Conservation (phyloP, 1,140 invertebrate genomes). For the Diorhabda carinulata region DNA sequence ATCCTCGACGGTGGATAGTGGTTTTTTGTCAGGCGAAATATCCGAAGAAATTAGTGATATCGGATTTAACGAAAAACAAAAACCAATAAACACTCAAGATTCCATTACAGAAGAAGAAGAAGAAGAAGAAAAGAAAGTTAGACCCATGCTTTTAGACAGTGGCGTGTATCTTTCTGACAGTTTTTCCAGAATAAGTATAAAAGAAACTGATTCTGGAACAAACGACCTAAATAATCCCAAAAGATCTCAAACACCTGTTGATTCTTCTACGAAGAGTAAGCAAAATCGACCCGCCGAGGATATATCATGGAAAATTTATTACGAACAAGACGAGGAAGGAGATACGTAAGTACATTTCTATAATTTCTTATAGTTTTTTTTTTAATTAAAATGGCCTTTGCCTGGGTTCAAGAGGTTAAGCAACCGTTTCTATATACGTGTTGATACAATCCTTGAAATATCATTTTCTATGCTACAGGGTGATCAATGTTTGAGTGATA, state of each 20-base stretch:
- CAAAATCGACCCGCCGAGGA: conserved; percentile 23
- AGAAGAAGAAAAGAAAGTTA: conserved; percentile 33
- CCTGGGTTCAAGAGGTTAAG: conserved; percentile 4
- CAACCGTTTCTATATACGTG: background rate
- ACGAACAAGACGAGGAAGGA: conserved; percentile 64
- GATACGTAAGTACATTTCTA: conserved; percentile 61
- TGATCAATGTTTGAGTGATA: too few species aligned
- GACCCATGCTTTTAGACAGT: conserved; percentile 27
- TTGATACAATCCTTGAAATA: background rate
- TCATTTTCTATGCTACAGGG: too few species aligned
- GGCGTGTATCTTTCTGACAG: conserved; percentile 53
- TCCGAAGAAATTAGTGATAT: conserved; percentile 17
- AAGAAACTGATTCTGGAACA: conserved; percentile 36
- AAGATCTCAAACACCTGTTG: conserved; percentile 33
- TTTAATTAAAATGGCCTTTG: conserved; percentile 16
- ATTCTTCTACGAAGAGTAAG: conserved; percentile 21
- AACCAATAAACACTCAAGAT: background rate
- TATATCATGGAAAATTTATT: conserved; percentile 56
- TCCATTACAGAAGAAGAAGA: conserved; percentile 16
- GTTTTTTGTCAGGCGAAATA: conserved; percentile 55
- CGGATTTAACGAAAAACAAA: background rate
- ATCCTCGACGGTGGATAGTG: conserved; percentile 47
- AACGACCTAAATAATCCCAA: conserved; percentile 40
- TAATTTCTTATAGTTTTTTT: conserved; percentile 21
- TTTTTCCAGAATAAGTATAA: conserved; percentile 52